A percentile compares a stretch with the other conserved stretches of the same genome.
These are phyloP conservation scores for Teleopsis dalmanni DNA, from an alignment of 1,140 invertebrate genomes.

Conservation along the genomic window DNA sequence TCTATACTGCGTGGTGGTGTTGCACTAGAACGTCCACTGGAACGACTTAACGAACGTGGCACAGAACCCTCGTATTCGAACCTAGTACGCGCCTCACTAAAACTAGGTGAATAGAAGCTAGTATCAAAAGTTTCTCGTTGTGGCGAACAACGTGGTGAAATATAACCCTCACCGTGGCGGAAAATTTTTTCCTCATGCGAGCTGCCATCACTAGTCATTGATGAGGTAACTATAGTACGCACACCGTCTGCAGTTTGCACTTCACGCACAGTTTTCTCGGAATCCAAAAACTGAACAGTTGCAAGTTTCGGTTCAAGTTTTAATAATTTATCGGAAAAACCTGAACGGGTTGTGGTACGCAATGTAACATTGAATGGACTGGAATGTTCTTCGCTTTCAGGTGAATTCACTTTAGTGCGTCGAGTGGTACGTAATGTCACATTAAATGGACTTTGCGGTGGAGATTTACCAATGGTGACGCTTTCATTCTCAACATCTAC, in stretches of 20 bases:
- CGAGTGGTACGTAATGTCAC: slow-evolving; percentile 36
- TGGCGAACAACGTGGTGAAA: slow-evolving; percentile 31
- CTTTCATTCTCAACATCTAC: slow-evolving; percentile 36
- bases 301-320: slow-evolving; percentile 9
- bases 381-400: slow-evolving; percentile 56
- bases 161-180: slow-evolving; percentile 38
- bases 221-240: slow-evolving; percentile 37
- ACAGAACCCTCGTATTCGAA: neutral
- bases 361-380: slow-evolving; percentile 46
- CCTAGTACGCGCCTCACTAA: neutral
- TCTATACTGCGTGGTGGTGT: slow-evolving; percentile 35
- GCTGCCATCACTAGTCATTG: slow-evolving; percentile 36
- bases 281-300: slow-evolving; percentile 24
- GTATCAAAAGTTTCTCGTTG: slow-evolving; percentile 9
- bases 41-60: slow-evolving; percentile 6
- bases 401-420: slow-evolving; percentile 52
- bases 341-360: slow-evolving; percentile 26
- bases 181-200: slow-evolving; percentile 39
- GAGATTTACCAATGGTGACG: slow-evolving; percentile 52
- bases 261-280: slow-evolving; percentile 30
- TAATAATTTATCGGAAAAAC: neutral
- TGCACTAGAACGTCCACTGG: slow-evolving; percentile 31
- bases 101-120: neutral
- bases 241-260: slow-evolving; percentile 31
- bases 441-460: slow-evolving; percentile 23